Conservation (phyloP, 2,888 invertebrate genomes). For the Parthenolecanium corni region DNA sequence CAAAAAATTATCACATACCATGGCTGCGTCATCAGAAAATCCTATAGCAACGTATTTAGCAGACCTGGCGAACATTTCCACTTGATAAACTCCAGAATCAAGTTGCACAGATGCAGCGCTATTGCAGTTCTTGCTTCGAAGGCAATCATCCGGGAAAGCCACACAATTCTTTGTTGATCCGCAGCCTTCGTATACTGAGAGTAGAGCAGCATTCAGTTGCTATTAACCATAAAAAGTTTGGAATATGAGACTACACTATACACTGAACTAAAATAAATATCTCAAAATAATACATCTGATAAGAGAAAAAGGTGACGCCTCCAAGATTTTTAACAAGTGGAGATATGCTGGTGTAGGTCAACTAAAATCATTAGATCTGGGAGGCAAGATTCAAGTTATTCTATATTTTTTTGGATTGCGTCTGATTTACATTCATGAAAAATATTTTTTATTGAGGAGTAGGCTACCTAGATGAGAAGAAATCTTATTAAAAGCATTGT, state of each 20-base stretch:
- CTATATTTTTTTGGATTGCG: no score
- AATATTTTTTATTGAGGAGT: no score
- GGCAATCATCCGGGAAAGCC: slow-evolving; percentile 60
- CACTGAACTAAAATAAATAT: background rate
- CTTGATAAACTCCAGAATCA: slow-evolving; percentile 35
- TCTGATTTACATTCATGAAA: no score
- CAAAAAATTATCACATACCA: slow-evolving; percentile 43
- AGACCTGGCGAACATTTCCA: slow-evolving; percentile 48
- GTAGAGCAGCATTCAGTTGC: slow-evolving; percentile 26
- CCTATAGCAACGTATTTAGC: slow-evolving; percentile 66
- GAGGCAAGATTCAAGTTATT: no score
- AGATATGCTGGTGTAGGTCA: no score
- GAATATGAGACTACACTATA: background rate
- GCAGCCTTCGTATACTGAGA: slow-evolving; percentile 57
- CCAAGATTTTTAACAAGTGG: no score
- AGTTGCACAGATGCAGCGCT: slow-evolving; percentile 50
- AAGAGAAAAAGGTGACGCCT: no score
- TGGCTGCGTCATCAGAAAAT: slow-evolving; percentile 61
- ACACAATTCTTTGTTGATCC: slow-evolving; percentile 62
- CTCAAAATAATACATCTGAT: no score
- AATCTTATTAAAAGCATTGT: no score
- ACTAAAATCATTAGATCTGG: no score
- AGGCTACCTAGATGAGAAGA: no score
- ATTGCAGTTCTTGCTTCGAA: slow-evolving; percentile 53
- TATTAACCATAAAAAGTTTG: background rate